Base-by-base conservation (phyloP, 2,797 vertebrate genomes). In the Glyptemys insculpta region DNA sequence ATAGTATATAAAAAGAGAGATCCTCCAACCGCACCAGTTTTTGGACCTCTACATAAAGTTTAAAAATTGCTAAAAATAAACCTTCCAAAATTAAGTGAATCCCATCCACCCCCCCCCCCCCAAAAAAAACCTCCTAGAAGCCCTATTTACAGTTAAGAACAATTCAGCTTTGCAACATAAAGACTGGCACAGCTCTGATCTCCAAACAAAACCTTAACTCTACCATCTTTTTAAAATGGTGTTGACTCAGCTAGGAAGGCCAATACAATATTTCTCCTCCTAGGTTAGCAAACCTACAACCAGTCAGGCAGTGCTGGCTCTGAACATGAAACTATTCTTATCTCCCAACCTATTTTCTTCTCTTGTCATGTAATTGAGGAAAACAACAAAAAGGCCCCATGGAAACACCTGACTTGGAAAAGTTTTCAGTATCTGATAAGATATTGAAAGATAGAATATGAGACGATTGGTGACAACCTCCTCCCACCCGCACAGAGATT, bases 1-100 rank as follows among this genome's bases (percentile, higher is more conserved):
- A 62, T 15, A 72, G 68, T 23, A 23, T 41, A 41, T 41, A 12
- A 10, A 23, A 12, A 72, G 37, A 41, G 31, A n/a, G 18, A 65
- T 8, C 34, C 34, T n/a, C 59, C 34, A 19, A 23, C 1, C 5
- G 1, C 19, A 1, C n/a, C n/a, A 12, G 11, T 41, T 72, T 72
- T 72, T 72, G n/a, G 5, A 72, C n/a, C 25, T 41, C n/a, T 41
- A 72, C 19, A 41, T 72, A 41, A 72, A 72, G 21, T 37, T 23
- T 21, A 72, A 18, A n/a, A 41, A 37, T 72, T 37, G 19, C 37
- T 41, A 41, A 41, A 62, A 37, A 37, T 72, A 37, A 72, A 72
- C 37, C 19, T 72, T 72, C 68, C 68, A 37, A 41, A 72, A 23
- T 65, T 5, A 72, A 72, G 41, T 41, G 31, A 62, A 15, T 62